Percentiles rank a stretch among this genome's conserved stretches.
phyloP scores from a whole-genome alignment of 2,888 invertebrate species.

The Melanophora roralis region DNA sequence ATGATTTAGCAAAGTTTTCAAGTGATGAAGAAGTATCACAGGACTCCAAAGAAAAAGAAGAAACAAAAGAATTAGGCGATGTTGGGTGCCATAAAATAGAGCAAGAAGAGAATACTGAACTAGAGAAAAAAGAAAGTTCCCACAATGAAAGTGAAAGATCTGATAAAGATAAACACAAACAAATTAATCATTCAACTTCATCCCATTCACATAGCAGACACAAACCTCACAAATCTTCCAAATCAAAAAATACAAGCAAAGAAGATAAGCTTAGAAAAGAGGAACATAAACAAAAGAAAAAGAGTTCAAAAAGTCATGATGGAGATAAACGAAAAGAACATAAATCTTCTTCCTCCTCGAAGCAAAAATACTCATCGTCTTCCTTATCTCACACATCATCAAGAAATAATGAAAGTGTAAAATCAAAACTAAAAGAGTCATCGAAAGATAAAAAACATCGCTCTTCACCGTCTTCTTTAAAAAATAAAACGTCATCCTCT shows the following conservation, averaged over 20 bases:
- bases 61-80: conserved; percentile 9
- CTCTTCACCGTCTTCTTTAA: conserved; percentile 62
- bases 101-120: background rate
- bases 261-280: conserved; percentile 56
- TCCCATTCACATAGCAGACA: conserved; percentile 36
- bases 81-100: no score
- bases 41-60: background rate
- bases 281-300: conserved; percentile 53
- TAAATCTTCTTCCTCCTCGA: conserved; percentile 37
- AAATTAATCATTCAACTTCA: conserved; percentile 24
- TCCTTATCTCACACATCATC: conserved; percentile 50
- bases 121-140: background rate
- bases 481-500: conserved; percentile 56
- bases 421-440: conserved; percentile 64
- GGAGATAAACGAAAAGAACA: conserved; percentile 63
- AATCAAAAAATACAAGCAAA: conserved; percentile 41
- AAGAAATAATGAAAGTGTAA: conserved; percentile 57
- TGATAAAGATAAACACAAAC: conserved; percentile 17
- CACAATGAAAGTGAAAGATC: conserved; percentile 1
- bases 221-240: conserved; percentile 52
- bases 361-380: conserved; percentile 54
- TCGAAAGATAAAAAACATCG: conserved; percentile 63
- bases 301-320: conserved; percentile 54
- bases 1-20: conserved; percentile 28
- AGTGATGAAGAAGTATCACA: conserved; percentile 32